phyloP scores from a whole-genome alignment of 2,888 invertebrate genomes.

The Lasius platythorax region DNA sequence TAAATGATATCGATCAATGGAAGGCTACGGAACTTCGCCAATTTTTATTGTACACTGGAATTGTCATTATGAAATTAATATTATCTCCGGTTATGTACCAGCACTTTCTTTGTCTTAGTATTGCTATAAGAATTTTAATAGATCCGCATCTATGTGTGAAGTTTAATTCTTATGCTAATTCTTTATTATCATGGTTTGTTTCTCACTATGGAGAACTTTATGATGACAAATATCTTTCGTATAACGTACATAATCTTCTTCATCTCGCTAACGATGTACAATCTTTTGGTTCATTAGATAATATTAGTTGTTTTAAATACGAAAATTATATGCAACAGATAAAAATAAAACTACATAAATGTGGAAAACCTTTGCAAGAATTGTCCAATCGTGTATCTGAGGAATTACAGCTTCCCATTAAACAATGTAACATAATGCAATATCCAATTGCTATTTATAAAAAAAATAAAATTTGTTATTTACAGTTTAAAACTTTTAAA shows the following conservation, averaged over 20 bases:
- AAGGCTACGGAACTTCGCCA: neutral
- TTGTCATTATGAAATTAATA: no score
- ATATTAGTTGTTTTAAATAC: constrained; percentile 3
- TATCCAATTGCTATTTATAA: neutral
- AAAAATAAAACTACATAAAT: neutral
- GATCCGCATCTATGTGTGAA: neutral
- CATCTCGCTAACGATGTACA: neutral
- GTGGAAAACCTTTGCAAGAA: constrained; percentile 6
- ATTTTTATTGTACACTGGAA: neutral
- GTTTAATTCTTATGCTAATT: neutral
- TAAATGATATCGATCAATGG: neutral
- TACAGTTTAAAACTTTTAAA: neutral
- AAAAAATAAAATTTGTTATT: neutral
- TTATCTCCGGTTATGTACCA: neutral
- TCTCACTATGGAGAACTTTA: neutral
- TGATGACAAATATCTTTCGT: neutral
- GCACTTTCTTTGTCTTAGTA: neutral
- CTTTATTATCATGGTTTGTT: neutral
- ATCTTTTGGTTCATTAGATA: neutral
- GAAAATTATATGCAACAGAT: neutral
- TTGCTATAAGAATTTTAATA: neutral
- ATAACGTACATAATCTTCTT: neutral
- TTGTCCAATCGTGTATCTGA: neutral
- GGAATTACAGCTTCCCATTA: neutral
- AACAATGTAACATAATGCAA: neutral